Evolutionary conservation across 2,113 vertebrate species (phyloP), one percentile per base, ranked within the genome.

Genomic region (Gymnocephalus cernua): DNA sequence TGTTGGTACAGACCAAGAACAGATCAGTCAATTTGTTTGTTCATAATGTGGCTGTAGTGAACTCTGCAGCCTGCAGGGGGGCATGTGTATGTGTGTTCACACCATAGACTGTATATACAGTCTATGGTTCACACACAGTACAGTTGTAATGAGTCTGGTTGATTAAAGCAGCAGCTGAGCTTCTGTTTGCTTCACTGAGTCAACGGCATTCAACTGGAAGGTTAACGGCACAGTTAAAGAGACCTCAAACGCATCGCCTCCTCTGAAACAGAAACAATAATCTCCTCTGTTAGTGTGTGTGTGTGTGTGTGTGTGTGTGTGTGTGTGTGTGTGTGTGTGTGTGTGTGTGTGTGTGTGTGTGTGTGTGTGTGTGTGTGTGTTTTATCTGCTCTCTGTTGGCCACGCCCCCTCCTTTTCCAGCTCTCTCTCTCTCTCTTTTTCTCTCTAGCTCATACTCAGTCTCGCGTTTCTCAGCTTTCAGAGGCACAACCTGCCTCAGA

Each of bases 91-190:
- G 50, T 14, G 18, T n/a, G 35, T 58, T 15, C 23, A 61, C 38
- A 38, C 38, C n/a, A n/a, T n/a, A n/a, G n/a, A n/a, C n/a, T n/a
- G n/a, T n/a, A n/a, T n/a, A n/a, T n/a, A n/a, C n/a, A n/a, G n/a
- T n/a, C n/a, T n/a, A n/a, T n/a, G n/a, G 35, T 58, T 15, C 23
- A 61, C 38, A 38, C 38, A 38, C 35, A 38, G 32, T 32, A 32
- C 48, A 32, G 44, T 6, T 11, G 0, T 3, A 8, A 1, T 6
- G 50, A 35, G n/a, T 54, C 12, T 65, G 73, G 73, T 21, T 73
- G 74, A 47, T 53, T 32, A 12, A 35, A 82, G 70, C 77, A 53
- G 81, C 82, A 84, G 41, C 85, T 81, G 86, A 70, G 64, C 73
- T 69, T 12, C 80, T 44, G 41, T 61, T 44, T 67, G 70, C 68